Evolutionary conservation across 2,888 invertebrate species (phyloP).

Genomic region (Megamerina dolium): DNA sequence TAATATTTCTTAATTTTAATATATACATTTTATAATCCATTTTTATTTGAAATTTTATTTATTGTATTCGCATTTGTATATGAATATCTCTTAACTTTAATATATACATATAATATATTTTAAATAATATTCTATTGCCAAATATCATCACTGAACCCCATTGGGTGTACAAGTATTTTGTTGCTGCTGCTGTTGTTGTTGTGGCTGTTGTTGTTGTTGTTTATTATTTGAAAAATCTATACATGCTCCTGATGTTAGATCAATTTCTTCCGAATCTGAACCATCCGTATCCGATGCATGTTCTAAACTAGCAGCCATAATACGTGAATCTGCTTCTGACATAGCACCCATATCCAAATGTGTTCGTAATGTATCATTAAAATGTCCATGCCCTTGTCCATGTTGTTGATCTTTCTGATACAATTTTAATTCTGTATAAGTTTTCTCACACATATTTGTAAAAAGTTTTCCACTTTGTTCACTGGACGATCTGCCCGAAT

Average conservation of each 20-base stretch:
- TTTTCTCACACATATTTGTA: constrained; percentile 35
- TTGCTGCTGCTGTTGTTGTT: constrained; percentile 13
- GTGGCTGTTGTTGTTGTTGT: constrained; percentile 23
- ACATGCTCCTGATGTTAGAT: constrained; percentile 48
- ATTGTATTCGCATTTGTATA: too few species aligned
- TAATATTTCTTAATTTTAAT: too few species aligned
- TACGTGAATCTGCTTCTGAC: constrained; percentile 21
- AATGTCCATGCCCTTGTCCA: constrained; percentile 5
- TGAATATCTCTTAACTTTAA: too few species aligned
- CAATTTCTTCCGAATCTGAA: constrained; percentile 49
- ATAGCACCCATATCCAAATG: constrained; percentile 29
- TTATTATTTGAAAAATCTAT: constrained; percentile 49
- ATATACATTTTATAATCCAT: too few species aligned
- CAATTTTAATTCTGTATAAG: constrained; percentile 47
- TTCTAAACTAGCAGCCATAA: constrained; percentile 28
- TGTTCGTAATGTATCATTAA: constrained; percentile 15
- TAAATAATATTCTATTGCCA: too few species aligned
- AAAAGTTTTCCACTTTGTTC: constrained; percentile 20
- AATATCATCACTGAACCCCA: constrained; percentile 25
- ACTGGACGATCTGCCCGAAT: constrained; percentile 12
- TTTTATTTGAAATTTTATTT: too few species aligned
- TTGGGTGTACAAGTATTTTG: constrained; percentile 36
- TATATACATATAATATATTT: too few species aligned
- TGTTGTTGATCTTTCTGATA: constrained; percentile 24
- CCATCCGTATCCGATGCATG: constrained; percentile 44